Percentiles rank a stretch among this genome's conserved stretches.
These are phyloP conservation scores for Notiomystis cincta DNA, from an alignment of 2,113 vertebrate species.

Conservation along the genomic window DNA sequence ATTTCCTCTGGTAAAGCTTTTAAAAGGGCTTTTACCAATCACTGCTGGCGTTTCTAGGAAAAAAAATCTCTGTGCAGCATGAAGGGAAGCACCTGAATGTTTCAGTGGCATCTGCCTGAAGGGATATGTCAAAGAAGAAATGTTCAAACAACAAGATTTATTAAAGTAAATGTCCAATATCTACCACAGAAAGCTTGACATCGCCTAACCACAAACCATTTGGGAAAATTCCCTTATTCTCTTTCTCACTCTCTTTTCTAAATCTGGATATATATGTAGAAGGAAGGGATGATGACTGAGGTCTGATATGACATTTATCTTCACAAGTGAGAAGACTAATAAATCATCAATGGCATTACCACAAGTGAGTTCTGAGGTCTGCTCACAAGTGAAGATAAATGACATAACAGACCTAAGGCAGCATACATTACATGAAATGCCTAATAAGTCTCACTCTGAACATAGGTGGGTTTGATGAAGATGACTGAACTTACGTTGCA, in stretches of 20 bases:
- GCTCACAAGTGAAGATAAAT: slow-evolving; percentile 60
- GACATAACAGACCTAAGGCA: neutral
- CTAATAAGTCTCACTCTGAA: slow-evolving; percentile 14
- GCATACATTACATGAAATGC: slow-evolving; percentile 51
- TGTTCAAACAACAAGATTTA: slow-evolving; percentile 59
- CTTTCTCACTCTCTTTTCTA: neutral
- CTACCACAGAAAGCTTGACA: slow-evolving; percentile 39
- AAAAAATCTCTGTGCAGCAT: neutral
- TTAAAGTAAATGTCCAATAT: slow-evolving; percentile 55
- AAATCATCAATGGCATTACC: slow-evolving; percentile 53
- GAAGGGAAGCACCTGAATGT: slow-evolving; percentile 30
- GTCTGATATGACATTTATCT: slow-evolving; percentile 60
- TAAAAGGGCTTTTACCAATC: slow-evolving; percentile 45
- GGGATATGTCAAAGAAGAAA: slow-evolving; percentile 48
- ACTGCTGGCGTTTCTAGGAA: neutral
- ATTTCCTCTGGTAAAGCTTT: slow-evolving; percentile 41
- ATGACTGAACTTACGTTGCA: neutral
- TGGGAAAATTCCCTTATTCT: slow-evolving; percentile 7
- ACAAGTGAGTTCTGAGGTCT: slow-evolving; percentile 57
- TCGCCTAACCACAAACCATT: slow-evolving; percentile 30
- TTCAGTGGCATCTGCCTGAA: slow-evolving; percentile 40
- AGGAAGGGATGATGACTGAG: slow-evolving; percentile 30
- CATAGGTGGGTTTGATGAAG: slow-evolving; percentile 11
- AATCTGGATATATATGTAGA: slow-evolving; percentile 50
- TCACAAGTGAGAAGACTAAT: slow-evolving; percentile 53